These are phyloP conservation scores for Octopus bimaculoides DNA, from an alignment of 1,140 invertebrate genomes.

Conservation along the genomic window DNA sequence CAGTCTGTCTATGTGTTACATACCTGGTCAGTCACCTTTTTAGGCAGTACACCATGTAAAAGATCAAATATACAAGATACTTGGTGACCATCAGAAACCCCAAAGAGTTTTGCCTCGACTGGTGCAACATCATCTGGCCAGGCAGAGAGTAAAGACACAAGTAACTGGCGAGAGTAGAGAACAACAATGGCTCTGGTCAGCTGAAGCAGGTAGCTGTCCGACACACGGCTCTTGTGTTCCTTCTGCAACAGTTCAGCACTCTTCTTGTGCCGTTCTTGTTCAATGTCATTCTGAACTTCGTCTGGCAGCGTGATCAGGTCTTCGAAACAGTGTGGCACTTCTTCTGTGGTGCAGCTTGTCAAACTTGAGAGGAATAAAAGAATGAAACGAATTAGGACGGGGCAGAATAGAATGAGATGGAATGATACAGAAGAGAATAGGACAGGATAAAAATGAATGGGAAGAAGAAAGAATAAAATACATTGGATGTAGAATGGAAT, in stretches of 20 bases:
- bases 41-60: slow-evolving; percentile 47
- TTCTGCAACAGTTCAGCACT: slow-evolving; percentile 48
- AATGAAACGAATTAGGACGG: too few relatives aligned
- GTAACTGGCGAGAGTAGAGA: slow-evolving; percentile 49
- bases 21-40: slow-evolving; percentile 46
- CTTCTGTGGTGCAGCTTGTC: slow-evolving; percentile 32
- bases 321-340: slow-evolving; percentile 38
- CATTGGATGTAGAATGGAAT: too few relatives aligned
- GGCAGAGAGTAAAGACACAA: slow-evolving; percentile 47
- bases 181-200: slow-evolving; percentile 50
- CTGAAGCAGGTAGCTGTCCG: slow-evolving; percentile 40
- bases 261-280: slow-evolving; percentile 44
- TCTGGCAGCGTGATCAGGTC: slow-evolving; percentile 43
- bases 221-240: slow-evolving; percentile 49
- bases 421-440: too few relatives aligned
- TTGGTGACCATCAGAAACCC: slow-evolving; percentile 47
- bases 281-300: slow-evolving; percentile 40
- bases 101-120: slow-evolving; percentile 49
- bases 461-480: too few relatives aligned
- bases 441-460: too few relatives aligned
- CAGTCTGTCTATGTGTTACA: not conserved
- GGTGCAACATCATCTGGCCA: slow-evolving; percentile 46
- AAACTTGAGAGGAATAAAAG: too few relatives aligned
- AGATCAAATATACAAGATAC: slow-evolving; percentile 53
- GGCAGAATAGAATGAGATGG: too few relatives aligned